These are phyloP conservation scores for Theretra japonica DNA, from an alignment of 2,888 invertebrate genomes.

Conservation along the genomic window DNA sequence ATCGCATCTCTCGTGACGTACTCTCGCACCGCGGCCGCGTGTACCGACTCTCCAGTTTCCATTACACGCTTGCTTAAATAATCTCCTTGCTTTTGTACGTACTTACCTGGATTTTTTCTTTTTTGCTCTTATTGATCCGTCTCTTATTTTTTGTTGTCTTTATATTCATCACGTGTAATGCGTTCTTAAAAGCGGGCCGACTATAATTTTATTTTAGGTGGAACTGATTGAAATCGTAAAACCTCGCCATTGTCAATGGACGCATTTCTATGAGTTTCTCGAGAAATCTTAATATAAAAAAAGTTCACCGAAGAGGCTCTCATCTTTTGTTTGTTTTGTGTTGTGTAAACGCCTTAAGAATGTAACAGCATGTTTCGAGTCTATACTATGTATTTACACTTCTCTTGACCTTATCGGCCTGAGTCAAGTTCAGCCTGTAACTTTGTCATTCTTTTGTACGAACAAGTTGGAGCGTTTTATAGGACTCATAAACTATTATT, in stretches of 20 bases:
- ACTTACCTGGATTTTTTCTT: conserved; percentile 24
- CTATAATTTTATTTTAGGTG: conserved; percentile 58
- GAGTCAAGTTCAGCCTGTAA: conserved; percentile 63
- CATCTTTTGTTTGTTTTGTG: conserved; percentile 23
- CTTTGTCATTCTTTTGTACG: conserved; percentile 65
- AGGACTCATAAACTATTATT: conserved; percentile 50
- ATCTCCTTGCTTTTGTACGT: conserved; percentile 24
- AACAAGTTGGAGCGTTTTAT: conserved; percentile 49
- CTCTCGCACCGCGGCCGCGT: conserved; percentile 15
- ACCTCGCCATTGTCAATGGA: conserved; percentile 26
- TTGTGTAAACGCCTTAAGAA: conserved; percentile 41
- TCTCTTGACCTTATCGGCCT: conserved; percentile 63
- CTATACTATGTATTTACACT: conserved; percentile 55
- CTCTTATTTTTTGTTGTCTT: conserved; percentile 36
- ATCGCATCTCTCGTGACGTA: conserved; percentile 57
- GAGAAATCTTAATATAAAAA: conserved; percentile 15
- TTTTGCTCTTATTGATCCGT: conserved; percentile 29
- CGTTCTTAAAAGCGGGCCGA: conserved; percentile 61
- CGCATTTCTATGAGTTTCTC: conserved; percentile 26
- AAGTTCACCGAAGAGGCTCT: conserved; percentile 9
- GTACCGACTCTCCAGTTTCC: conserved; percentile 16
- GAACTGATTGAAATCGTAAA: conserved; percentile 41
- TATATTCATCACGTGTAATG: conserved; percentile 57
- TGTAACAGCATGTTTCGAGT: conserved; percentile 45
- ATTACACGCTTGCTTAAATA: conserved; percentile 23